Base-by-base conservation (phyloP, 1,140 invertebrate genomes). In the Microplitis mediator region DNA sequence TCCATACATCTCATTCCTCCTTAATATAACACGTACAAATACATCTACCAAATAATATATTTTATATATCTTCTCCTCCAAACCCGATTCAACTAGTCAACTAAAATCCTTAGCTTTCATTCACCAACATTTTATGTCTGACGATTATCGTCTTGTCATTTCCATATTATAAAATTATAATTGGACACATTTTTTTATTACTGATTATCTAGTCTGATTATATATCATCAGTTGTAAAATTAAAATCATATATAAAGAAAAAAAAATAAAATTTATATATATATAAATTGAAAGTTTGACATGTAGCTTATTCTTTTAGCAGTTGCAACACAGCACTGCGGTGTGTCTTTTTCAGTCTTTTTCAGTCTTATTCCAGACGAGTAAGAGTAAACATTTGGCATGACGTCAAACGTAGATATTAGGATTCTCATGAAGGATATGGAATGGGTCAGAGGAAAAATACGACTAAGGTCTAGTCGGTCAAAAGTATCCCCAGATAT, bases 361-460 rank as follows among this genome's bases (percentile, higher is more conserved):
- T 69, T 69, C 76, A 75, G 74, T 77, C 80, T 80, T 80, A 82
- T 83, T 82, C 82, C 73, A 78, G 75, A 78, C 79, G 74, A 80
- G 80, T 80, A 77, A 80, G 74, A 69, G 77, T 80, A 84, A 81
- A 83, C 82, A 85, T 84, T 86, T 86, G 85, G 85, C 85, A 85
- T 86, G 80, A 82, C 82, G 83, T 86, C 85, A 86, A 86, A 85
- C 77, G 78, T 80, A 70, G 84, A 85, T 85, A 86, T 85, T 86
- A 84, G 84, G 82, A 86, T 86, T 86, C 85, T 70, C 74, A 14
- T 16, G 72, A 77, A 75, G 72, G 67, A 58, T 56, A 71, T 63
- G 71, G 70, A 65, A 45, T 45, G 39, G 11, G 39, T 45, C 39
- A 45, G 35, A 16, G 61, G 35, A 60, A 31, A 5, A 11, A 61